Base-by-base conservation (phyloP, 2,888 invertebrate genomes). In the Pegoplata infirma region DNA sequence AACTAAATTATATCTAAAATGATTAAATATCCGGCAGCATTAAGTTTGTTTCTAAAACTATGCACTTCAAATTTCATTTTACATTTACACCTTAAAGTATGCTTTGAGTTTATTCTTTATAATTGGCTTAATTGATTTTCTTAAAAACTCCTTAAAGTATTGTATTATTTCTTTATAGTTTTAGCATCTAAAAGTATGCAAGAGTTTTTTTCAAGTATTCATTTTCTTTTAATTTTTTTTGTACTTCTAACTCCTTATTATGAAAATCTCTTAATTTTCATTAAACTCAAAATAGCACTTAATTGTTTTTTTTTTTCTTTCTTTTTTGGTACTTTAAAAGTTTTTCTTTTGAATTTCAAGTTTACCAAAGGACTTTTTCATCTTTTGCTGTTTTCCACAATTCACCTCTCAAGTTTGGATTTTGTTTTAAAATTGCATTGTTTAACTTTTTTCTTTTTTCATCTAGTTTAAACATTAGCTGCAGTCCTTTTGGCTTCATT, bases 111-210 rank as follows among this genome's bases (percentile, higher is more conserved):
- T 10, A 6, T 32, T 28, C 2, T 66, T 44, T 12, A 36, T 76
- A 79, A 79, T 75, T 76, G 75, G 21, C 56, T 72, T 79, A 76
- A 79, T 79, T 79, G 79, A 79, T 79, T 79, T 79, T 76, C 44
- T 63, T 71, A 56, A 75, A 23, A 74, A 69, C 59, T 66, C 44
- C 40, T 64, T 69, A 25, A 66, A 74, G 69, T 19, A 69, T 66
- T 25, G 19, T 44, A 28, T 61, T 69, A 75, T 71, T 67, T 63
- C 40, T 25, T 56, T 71, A 49, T 56, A 40, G 28, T 71, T 63
- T 71, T 46, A 58, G 66, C 71, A 51, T 49, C 71, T 71, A 59
- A 12, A 36, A 53, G 21, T 47, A 47, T 58, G 47, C 56, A 40
- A 40, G 53, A 23, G n/a, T 61, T 63, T 71, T n/a, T 25, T 67